A percentile compares a stretch with the other conserved stretches of the same genome.
These are phyloP conservation scores for Bubo scandiacus DNA, from an alignment of 2,113 vertebrate species.

Conservation along the genomic window DNA sequence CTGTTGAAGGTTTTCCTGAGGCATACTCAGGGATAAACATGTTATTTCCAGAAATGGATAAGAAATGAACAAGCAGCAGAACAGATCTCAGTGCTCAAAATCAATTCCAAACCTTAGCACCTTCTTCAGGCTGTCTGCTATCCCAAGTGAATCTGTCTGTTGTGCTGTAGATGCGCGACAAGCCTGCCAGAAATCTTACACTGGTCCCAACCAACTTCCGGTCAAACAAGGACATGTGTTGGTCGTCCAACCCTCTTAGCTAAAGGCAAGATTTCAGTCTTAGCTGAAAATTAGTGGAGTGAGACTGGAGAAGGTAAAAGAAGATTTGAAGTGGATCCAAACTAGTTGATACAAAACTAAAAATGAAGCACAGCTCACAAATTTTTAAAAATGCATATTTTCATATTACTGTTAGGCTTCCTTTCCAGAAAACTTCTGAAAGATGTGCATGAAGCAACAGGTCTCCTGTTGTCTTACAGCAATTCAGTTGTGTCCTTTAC, in stretches of 20 bases:
- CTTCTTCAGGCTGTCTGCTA: neutral
- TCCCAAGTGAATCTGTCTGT: neutral
- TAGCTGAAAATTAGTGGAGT: neutral
- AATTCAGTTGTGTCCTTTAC: neutral
- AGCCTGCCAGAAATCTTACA: neutral
- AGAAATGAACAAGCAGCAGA: neutral
- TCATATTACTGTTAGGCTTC: neutral
- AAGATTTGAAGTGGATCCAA: neutral
- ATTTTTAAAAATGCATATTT: neutral
- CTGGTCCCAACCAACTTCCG: neutral
- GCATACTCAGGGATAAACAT: neutral
- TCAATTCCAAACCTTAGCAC: neutral
- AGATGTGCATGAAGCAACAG: neutral
- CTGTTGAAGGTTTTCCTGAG: neutral
- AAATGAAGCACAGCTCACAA: neutral
- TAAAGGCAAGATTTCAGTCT: neutral
- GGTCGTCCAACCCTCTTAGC: neutral
- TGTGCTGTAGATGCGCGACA: neutral
- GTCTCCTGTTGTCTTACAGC: neutral
- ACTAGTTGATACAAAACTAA: neutral
- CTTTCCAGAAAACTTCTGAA: neutral
- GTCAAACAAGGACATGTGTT: neutral
- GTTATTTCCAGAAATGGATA: neutral
- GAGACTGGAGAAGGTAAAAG: neutral
- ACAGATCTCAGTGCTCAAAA: neutral